Base-by-base conservation (phyloP, 2,888 invertebrate species). In the Trachelus tabidus region DNA sequence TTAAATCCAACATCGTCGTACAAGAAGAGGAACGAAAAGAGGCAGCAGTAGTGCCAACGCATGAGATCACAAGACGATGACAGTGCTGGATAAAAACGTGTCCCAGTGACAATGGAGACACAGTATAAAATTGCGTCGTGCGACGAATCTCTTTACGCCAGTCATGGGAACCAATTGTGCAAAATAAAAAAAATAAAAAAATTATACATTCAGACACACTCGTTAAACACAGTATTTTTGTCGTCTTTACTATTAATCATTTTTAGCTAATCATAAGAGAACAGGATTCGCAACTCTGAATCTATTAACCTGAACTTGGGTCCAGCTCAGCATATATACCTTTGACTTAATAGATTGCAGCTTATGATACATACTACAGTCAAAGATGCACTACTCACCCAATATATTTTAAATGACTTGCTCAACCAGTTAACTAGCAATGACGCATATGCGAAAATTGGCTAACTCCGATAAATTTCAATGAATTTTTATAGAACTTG, bases 351-450 rank as follows among this genome's bases (percentile, higher is more conserved):
- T 40, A 56, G 2, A 56, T 56, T 56, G 2, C 56, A 23, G 56
- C 23, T 23, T 56, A 56, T 23, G 23, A 56, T 9, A 9, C 4
- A 56, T 23, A 9, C 1, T 23, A 2, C 56, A 56, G 23, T 56
- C 30, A 69, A 76, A 68, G 73, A 69, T 73, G 73, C 76, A 77
- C 79, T 71, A 75, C 31, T 77, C 33, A 71, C 31, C 73, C 73
- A 68, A 80, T 77, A 68, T 78, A 75, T 75, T 76, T 78, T 79
- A 77, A 81, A 76, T 81, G 77, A 56, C 77, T 79, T 80, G 79
- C 68, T 23, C 56, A 35, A 35, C 35, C 35, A 12, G 35, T 12
- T 35, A 12, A 35, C 35, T 35, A 3, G 12, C 3, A 35, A 35
- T 12, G 12, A 12, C 35, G 35, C 35, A 35, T 35, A 35, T 35